phyloP scores from a whole-genome alignment of 2,888 invertebrate genomes.

The Phyto melanocephala region DNA sequence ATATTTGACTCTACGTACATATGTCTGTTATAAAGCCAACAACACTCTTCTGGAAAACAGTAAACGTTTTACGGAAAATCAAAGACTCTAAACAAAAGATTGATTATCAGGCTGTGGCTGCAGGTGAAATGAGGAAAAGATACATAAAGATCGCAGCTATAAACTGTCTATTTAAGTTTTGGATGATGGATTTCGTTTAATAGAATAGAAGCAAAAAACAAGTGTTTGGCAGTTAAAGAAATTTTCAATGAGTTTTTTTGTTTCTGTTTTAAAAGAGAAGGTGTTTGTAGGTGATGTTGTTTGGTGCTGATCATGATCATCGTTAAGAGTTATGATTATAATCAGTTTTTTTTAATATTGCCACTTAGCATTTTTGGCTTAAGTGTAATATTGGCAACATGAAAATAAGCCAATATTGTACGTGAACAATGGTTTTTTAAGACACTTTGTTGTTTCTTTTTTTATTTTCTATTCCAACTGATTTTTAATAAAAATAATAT shows the following conservation, averaged over 20 bases:
- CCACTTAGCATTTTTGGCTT: constrained; percentile 34
- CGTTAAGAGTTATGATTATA: constrained; percentile 1
- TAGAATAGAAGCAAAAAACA: constrained; percentile 21
- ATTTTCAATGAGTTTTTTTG: constrained; percentile 1
- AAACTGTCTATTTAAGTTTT: constrained; percentile 58
- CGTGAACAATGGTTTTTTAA: constrained; percentile 50
- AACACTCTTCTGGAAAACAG: neutral
- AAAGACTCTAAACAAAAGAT: neutral
- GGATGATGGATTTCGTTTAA: constrained; percentile 45
- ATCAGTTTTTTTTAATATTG: constrained; percentile 43
- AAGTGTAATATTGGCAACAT: constrained; percentile 28
- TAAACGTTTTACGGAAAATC: no score
- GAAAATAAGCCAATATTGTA: constrained; percentile 60
- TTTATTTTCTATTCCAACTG: neutral
- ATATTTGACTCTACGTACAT: no score
- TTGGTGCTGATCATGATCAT: constrained; percentile 49
- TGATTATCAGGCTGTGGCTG: constrained; percentile 72
- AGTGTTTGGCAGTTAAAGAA: constrained; percentile 44
- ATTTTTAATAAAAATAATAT: constrained; percentile 69
- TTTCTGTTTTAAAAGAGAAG: neutral
- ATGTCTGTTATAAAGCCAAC: neutral
- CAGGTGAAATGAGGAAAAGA: constrained; percentile 72
- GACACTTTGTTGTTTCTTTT: neutral
- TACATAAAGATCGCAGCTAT: constrained; percentile 67
- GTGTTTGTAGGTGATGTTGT: constrained; percentile 21